Percentiles rank a stretch among this genome's conserved stretches.
Conservation (phyloP, 2,797 vertebrate species). For the Tachyglossus aculeatus region DNA sequence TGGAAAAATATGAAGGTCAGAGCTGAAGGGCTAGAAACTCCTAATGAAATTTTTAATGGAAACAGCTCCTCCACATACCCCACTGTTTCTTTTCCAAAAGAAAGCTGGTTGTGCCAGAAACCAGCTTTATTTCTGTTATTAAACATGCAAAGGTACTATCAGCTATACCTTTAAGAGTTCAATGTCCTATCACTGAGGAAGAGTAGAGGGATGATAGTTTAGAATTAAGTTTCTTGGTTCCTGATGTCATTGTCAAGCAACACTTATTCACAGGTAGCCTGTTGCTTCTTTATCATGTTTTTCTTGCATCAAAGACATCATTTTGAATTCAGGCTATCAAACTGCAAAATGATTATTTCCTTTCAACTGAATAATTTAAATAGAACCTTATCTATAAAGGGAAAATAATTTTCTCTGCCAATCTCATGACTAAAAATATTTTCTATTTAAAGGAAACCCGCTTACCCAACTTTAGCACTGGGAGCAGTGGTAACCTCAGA, state of each 20-base stretch:
- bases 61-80: neutral
- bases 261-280: neutral
- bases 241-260: neutral
- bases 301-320: neutral
- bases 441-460: no score
- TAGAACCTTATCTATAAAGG: neutral
- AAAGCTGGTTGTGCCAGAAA: neutral
- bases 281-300: neutral
- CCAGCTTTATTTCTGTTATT: neutral
- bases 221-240: neutral
- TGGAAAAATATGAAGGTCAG: neutral
- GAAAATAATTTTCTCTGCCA: neutral
- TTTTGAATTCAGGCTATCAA: no score
- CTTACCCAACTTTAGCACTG: no score
- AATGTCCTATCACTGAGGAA: neutral
- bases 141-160: neutral
- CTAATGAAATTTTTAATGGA: slow-evolving; percentile 20
- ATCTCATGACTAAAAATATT: slow-evolving; percentile 4
- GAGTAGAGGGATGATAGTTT: neutral
- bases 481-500: no score
- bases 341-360: no score
- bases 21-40: neutral
- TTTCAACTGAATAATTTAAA: no score
- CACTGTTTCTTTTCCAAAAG: neutral
- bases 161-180: neutral